Percentiles rank a stretch among this genome's conserved stretches.
phyloP scores from a whole-genome alignment of 92 coral and sea anemone genomes.

The Paragorgia papillata region DNA sequence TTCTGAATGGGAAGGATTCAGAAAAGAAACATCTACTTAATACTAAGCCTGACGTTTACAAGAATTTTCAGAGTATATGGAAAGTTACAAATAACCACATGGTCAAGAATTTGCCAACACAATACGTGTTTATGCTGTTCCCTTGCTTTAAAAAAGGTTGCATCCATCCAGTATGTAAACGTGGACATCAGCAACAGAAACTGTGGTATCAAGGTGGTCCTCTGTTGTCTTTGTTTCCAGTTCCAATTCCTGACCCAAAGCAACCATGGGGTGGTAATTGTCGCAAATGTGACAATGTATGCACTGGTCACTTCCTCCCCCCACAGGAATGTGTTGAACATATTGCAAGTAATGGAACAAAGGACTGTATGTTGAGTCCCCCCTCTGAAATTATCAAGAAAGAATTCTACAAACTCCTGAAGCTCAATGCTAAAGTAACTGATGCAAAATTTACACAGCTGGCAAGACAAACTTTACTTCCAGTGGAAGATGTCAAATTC shows the following conservation, averaged over 20 bases:
- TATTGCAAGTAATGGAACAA: not conserved
- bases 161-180: no score
- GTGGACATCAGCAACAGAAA: no score
- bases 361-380: constrained; percentile 2
- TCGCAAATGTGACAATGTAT: not conserved
- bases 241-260: not conserved
- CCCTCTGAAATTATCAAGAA: not conserved
- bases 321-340: constrained; percentile 6
- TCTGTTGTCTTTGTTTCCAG: not conserved
- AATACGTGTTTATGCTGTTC: no score
- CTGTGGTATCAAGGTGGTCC: not conserved
- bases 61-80: constrained; percentile 44
- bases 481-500: not conserved
- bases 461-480: constrained; percentile 7
- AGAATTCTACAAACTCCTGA: not conserved
- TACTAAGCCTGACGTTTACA: constrained; percentile 29
- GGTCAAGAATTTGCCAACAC: not conserved
- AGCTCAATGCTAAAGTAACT: not conserved
- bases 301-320: no score
- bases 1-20: constrained; percentile 30
- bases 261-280: constrained; percentile 8
- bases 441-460: not conserved
- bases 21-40: constrained; percentile 34
- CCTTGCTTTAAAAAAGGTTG: no score
- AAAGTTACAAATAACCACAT: constrained; percentile 36